A percentile compares a stretch with the other conserved stretches of the same genome.
phyloP scores from a whole-genome alignment of 2,888 invertebrate species.

The Coleophora deauratella region DNA sequence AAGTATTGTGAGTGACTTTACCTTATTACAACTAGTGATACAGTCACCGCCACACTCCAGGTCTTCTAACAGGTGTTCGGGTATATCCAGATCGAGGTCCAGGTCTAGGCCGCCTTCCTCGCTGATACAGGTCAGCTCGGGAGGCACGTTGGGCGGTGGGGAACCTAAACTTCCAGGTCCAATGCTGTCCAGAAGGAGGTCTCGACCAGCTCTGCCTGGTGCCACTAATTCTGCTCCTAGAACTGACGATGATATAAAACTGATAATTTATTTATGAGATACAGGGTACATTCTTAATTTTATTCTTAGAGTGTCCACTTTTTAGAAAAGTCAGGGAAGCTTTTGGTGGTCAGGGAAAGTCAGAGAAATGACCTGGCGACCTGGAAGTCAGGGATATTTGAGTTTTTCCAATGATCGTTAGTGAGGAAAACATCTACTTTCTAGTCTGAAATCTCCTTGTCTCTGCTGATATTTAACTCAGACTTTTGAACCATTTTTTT shows the following conservation, averaged over 20 bases:
- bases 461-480: no score
- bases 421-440: no score
- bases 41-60: constrained; percentile 87
- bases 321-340: no score
- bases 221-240: constrained; percentile 66
- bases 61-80: constrained; percentile 84
- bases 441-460: no score
- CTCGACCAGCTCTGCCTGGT: constrained; percentile 56
- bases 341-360: no score
- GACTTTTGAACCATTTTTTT: no score
- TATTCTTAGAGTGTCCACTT: no score
- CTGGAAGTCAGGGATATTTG: no score
- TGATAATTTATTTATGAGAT: no score
- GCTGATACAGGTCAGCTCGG: constrained; percentile 88
- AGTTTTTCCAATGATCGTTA: no score
- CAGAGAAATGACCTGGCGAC: no score
- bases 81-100: constrained; percentile 78
- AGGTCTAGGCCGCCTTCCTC: constrained; percentile 89
- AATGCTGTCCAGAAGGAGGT: constrained; percentile 54
- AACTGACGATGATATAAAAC: constrained; percentile 33
- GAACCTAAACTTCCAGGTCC: constrained; percentile 61
- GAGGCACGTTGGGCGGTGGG: constrained; percentile 70
- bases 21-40: constrained; percentile 89
- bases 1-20: constrained; percentile 20
- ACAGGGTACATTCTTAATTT: no score